Conservation (phyloP, 2,888 invertebrate genomes). For the Lagria hirta region DNA sequence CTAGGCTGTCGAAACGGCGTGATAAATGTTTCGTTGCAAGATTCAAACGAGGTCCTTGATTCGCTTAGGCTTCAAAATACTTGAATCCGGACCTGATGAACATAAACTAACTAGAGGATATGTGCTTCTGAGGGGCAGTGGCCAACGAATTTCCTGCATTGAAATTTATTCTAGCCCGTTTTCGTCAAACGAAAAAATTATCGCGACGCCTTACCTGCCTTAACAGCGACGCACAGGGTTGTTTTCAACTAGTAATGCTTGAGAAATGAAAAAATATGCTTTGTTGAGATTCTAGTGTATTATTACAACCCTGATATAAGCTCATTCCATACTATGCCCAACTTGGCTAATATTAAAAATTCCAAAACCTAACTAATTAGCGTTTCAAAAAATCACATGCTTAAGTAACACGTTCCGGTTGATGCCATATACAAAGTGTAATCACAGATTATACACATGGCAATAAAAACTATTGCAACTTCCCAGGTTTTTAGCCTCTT, state of each 20-base stretch:
- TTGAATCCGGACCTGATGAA: slow-evolving; percentile 14
- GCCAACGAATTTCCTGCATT: slow-evolving; percentile 51
- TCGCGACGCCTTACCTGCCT: slow-evolving; percentile 9
- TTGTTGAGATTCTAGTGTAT: no score
- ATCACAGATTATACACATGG: no score
- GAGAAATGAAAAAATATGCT: no score
- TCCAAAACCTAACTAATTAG: slow-evolving; percentile 12
- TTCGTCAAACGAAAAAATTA: slow-evolving; percentile 11
- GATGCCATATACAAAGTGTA: slow-evolving; percentile 6
- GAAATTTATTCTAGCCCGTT: slow-evolving; percentile 45
- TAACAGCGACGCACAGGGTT: no score
- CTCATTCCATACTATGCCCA: slow-evolving; percentile 7
- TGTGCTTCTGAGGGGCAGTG: slow-evolving; percentile 49
- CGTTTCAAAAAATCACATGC: slow-evolving; percentile 18
- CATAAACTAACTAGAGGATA: slow-evolving; percentile 41
- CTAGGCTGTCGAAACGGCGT: slow-evolving; percentile 29
- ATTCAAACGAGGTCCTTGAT: slow-evolving; percentile 8
- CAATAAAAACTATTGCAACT: no score
- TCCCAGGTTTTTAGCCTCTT: no score
- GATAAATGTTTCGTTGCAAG: slow-evolving; percentile 17
- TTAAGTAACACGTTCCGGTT: slow-evolving; percentile 16
- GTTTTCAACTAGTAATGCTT: no score
- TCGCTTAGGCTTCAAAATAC: slow-evolving; percentile 10
- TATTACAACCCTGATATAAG: no score
- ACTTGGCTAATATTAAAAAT: no score